phyloP scores from a whole-genome alignment of 92 coral and sea anemone species.

The Zoanthus solanderi region DNA sequence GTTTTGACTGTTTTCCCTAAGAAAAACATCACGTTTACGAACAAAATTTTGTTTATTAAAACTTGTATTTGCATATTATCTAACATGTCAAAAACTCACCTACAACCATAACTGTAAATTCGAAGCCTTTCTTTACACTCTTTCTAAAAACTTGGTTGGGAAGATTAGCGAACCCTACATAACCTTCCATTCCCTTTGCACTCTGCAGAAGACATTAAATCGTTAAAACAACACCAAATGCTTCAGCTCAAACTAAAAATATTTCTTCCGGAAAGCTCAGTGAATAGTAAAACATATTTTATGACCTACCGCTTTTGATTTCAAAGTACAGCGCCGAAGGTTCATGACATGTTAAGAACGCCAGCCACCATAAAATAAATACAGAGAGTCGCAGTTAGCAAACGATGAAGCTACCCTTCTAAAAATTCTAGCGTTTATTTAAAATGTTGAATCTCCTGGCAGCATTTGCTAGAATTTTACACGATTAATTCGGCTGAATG shows the following conservation, averaged over 20 bases:
- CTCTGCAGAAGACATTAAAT: slow-evolving; percentile 62
- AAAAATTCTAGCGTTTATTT: slow-evolving; percentile 9
- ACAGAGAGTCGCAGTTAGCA: slow-evolving; percentile 20
- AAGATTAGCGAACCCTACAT: slow-evolving; percentile 98
- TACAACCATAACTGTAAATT: slow-evolving; percentile 98
- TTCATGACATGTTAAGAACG: neutral
- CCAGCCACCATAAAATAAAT: slow-evolving; percentile 54
- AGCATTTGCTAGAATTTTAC: neutral
- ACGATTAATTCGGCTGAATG: neutral
- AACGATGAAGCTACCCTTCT: slow-evolving; percentile 25
- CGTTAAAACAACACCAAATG: neutral
- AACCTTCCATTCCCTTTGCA: slow-evolving; percentile 98
- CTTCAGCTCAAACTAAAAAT: neutral
- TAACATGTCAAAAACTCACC: slow-evolving; percentile 71
- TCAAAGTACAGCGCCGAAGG: slow-evolving; percentile 23
- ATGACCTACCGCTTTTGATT: slow-evolving; percentile 46
- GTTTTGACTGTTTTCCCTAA: neutral
- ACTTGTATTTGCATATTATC: slow-evolving; percentile 24
- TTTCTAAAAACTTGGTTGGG: slow-evolving; percentile 99
- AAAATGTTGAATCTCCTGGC: neutral
- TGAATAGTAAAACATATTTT: slow-evolving; percentile 25
- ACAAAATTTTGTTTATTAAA: neutral
- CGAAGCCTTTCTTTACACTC: slow-evolving; percentile 99
- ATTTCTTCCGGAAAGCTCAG: neutral
- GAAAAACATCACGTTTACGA: neutral